Evolutionary conservation across 2,113 vertebrate species (phyloP).

Genomic region (Anarrhichthys ocellatus): DNA sequence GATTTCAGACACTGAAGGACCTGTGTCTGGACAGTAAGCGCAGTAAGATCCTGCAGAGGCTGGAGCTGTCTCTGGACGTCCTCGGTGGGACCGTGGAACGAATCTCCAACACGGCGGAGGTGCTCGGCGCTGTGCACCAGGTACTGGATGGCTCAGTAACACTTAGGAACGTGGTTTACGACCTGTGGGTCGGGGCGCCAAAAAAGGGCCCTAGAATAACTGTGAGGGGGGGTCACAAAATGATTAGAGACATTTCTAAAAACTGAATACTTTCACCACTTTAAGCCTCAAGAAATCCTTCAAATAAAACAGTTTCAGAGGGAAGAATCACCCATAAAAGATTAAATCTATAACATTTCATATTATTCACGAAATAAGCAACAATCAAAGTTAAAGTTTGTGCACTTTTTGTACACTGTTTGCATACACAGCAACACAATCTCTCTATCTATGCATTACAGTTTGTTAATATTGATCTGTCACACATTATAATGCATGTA

Average conservation of each 20-base stretch:
- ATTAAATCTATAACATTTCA: neutral
- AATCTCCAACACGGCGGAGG: slow-evolving; percentile 83
- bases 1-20: slow-evolving; percentile 80
- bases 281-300: neutral
- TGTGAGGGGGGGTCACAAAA: neutral
- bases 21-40: slow-evolving; percentile 78
- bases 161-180: neutral
- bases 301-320: neutral
- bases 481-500: neutral
- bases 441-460: no score
- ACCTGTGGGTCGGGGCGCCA: neutral
- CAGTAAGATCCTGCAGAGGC: slow-evolving; percentile 80
- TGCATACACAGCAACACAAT: neutral
- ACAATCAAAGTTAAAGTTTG: no score
- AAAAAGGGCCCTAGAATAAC: neutral
- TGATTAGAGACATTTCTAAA: neutral
- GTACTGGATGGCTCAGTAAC: slow-evolving; percentile 56
- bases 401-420: neutral
- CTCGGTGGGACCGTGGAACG: slow-evolving; percentile 79
- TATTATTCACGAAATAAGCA: neutral
- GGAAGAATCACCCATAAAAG: neutral
- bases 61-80: slow-evolving; percentile 84
- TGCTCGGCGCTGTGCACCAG: slow-evolving; percentile 89
- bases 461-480: neutral
- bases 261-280: neutral